phyloP scores from a whole-genome alignment of 2,888 invertebrate species.

The Troides oblongomaculatus region DNA sequence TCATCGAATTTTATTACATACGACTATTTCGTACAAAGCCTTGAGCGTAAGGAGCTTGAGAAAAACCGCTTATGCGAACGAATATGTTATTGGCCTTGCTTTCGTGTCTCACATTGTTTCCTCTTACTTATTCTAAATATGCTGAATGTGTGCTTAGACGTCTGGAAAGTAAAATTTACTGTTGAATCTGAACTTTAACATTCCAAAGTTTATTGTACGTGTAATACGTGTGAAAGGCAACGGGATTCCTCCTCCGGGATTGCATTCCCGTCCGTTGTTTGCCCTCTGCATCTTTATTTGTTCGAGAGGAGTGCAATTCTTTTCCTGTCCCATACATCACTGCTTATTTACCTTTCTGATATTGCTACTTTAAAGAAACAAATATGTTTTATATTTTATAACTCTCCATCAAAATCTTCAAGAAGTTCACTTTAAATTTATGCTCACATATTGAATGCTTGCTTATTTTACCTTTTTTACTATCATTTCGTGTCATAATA shows the following conservation, averaged over 20 bases:
- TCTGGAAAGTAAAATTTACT: conserved; percentile 33
- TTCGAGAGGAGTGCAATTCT: conserved; percentile 33
- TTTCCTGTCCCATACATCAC: conserved; percentile 30
- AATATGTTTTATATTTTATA: conserved; percentile 5
- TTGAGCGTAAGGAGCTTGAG: conserved; percentile 5
- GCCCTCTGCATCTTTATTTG: conserved; percentile 37
- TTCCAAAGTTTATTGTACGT: conserved; percentile 37
- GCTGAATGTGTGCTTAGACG: conserved; percentile 23
- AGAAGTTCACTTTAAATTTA: neutral
- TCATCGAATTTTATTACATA: conserved; percentile 7
- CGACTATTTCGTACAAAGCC: conserved; percentile 1
- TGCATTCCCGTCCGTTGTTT: conserved; percentile 41
- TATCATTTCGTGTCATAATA: no score
- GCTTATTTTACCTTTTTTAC: no score
- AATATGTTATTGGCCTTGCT: conserved; percentile 15
- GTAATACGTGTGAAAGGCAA: conserved; percentile 37
- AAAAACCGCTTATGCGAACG: conserved; percentile 12
- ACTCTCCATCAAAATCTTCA: neutral
- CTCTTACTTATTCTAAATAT: conserved; percentile 27
- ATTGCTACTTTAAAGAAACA: conserved; percentile 16
- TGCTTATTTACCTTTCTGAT: conserved; percentile 22
- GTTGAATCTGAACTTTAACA: conserved; percentile 36
- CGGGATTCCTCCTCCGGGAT: conserved; percentile 43
- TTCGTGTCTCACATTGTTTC: conserved; percentile 24
- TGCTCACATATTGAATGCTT: no score